Evolutionary conservation across 2,113 vertebrate genomes (phyloP).

Genomic region (Accipiter cooperii): DNA sequence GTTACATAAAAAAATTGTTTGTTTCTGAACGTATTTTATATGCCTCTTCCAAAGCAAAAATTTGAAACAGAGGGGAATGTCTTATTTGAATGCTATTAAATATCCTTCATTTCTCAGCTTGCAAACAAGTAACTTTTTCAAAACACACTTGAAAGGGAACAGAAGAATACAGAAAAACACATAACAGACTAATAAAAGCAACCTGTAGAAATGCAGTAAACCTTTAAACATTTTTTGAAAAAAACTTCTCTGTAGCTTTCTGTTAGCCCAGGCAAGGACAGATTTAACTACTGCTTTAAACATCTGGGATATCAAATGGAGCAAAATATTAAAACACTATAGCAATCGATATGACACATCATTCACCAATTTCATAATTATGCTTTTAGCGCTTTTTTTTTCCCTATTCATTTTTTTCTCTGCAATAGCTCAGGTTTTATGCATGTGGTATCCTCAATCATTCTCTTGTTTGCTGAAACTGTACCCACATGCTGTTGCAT

Average conservation of each 20-base stretch:
- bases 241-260: background rate
- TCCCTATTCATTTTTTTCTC: background rate
- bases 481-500: background rate
- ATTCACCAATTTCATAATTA: background rate
- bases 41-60: slow-evolving; percentile 42
- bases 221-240: background rate
- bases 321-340: background rate
- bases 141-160: background rate
- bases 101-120: slow-evolving; percentile 5
- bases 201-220: background rate
- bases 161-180: background rate
- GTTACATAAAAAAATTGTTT: slow-evolving; percentile 17
- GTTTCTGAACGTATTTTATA: slow-evolving; percentile 43
- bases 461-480: slow-evolving; percentile 12
- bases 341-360: background rate
- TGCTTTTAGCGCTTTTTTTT: background rate
- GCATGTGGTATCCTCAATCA: background rate
- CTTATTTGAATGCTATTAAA: slow-evolving; percentile 51
- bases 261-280: background rate
- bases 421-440: background rate
- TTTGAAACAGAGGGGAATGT: slow-evolving; percentile 25
- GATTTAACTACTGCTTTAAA: background rate
- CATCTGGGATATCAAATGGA: background rate
- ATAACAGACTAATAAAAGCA: background rate
- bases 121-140: slow-evolving; percentile 35